A percentile compares a stretch with the other conserved stretches of the same genome.
These are phyloP conservation scores for Deilephila elpenor DNA, from an alignment of 2,888 invertebrate species.

Conservation along the genomic window DNA sequence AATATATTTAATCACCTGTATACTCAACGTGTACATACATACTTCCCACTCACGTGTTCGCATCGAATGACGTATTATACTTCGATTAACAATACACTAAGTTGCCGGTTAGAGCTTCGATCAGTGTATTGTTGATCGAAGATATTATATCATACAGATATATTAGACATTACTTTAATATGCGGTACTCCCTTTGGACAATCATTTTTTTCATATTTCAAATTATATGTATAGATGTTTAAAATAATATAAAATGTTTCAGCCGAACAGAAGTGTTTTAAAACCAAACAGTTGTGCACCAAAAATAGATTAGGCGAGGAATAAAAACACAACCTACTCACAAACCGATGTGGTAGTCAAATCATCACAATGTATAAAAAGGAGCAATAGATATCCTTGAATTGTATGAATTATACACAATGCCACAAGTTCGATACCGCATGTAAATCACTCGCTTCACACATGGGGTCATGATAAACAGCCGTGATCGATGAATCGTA, in stretches of 20 bases:
- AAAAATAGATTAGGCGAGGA: neutral
- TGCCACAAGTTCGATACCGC: constrained; percentile 65
- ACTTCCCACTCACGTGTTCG: neutral
- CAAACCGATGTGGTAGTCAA: neutral
- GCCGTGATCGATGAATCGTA: constrained; percentile 39
- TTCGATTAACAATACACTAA: no score
- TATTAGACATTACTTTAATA: no score
- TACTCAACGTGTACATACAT: neutral
- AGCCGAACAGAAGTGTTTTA: no score
- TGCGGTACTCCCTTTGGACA: no score
- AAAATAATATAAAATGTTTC: no score
- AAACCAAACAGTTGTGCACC: no score
- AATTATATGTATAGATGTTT: no score
- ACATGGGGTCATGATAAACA: constrained; percentile 46
- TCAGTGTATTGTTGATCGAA: no score
- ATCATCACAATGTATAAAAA: constrained; percentile 31
- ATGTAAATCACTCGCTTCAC: constrained; percentile 59
- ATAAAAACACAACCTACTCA: neutral
- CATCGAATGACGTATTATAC: neutral
- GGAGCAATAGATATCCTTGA: constrained; percentile 63
- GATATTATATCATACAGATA: no score
- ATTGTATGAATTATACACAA: constrained; percentile 55
- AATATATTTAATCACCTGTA: neutral
- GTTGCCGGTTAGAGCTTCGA: no score
- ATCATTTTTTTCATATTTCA: no score